Conservation (phyloP, 1,140 invertebrate genomes). For the Anastrepha obliqua region DNA sequence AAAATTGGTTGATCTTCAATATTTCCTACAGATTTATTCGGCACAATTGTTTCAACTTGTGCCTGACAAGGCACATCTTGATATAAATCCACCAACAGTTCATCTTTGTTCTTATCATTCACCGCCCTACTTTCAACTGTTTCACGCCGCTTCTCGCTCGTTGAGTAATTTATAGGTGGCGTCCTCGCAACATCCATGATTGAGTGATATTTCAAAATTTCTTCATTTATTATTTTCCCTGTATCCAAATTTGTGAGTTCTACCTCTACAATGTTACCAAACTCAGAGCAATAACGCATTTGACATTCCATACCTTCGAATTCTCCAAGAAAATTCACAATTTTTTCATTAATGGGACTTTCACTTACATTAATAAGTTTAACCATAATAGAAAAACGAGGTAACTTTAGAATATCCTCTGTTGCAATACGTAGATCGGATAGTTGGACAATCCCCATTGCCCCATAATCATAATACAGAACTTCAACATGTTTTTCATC, state of each 20-base stretch:
- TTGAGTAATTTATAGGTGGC: neutral
- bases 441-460: neutral
- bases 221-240: neutral
- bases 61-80: neutral
- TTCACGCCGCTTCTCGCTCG: neutral
- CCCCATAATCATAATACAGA: constrained; percentile 61
- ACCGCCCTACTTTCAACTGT: neutral
- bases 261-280: neutral
- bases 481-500: constrained; percentile 34
- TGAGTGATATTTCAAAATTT: neutral
- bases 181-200: neutral
- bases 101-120: neutral
- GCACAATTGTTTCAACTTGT: neutral
- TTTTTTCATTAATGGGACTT: constrained; percentile 29
- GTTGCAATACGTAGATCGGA: constrained; percentile 59
- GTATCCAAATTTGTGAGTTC: no score
- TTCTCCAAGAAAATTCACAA: neutral
- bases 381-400: constrained; percentile 55
- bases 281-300: neutral
- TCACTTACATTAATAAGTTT: constrained; percentile 60
- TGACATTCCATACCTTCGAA: neutral
- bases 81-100: neutral
- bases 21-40: neutral
- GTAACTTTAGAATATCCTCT: constrained; percentile 59
- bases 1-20: neutral